Conservation (phyloP, 1,140 invertebrate species). For the Meteorus sp. region DNA sequence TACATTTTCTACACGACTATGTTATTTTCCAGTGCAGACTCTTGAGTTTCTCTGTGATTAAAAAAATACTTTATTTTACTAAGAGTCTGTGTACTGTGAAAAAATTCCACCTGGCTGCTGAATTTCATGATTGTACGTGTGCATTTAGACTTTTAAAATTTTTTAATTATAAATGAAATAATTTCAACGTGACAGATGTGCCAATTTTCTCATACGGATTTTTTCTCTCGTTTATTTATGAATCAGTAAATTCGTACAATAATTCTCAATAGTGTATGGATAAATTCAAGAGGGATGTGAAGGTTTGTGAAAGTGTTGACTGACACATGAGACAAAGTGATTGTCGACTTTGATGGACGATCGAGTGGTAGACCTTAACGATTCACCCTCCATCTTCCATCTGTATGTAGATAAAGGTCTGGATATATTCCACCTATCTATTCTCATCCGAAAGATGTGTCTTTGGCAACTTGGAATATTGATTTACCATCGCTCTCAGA, state of each 20-base stretch:
- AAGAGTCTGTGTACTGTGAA: too few species aligned
- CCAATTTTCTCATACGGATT: too few species aligned
- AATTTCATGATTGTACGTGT: too few species aligned
- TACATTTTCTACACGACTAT: too few species aligned
- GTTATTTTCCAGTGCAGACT: not conserved
- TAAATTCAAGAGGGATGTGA: not conserved
- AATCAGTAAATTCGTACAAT: too few species aligned
- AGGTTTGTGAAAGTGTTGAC: not conserved
- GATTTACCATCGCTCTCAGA: conserved; percentile 59
- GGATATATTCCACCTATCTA: not conserved
- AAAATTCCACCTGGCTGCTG: too few species aligned
- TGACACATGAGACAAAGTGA: conserved; percentile 9
- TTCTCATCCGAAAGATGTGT: conserved; percentile 4
- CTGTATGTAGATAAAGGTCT: not conserved
- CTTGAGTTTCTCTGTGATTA: not conserved
- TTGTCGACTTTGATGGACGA: conserved; percentile 10
- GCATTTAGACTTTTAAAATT: too few species aligned
- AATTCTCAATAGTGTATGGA: not conserved
- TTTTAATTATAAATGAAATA: too few species aligned
- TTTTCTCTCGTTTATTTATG: too few species aligned
- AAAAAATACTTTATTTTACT: not conserved
- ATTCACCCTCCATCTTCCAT: conserved; percentile 7
- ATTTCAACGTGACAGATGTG: too few species aligned
- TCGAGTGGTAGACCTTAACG: not conserved
- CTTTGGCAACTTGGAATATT: conserved; percentile 38